Evolutionary conservation across 1,140 invertebrate genomes (phyloP).

Genomic region (Drosophila trapezifrons): DNA sequence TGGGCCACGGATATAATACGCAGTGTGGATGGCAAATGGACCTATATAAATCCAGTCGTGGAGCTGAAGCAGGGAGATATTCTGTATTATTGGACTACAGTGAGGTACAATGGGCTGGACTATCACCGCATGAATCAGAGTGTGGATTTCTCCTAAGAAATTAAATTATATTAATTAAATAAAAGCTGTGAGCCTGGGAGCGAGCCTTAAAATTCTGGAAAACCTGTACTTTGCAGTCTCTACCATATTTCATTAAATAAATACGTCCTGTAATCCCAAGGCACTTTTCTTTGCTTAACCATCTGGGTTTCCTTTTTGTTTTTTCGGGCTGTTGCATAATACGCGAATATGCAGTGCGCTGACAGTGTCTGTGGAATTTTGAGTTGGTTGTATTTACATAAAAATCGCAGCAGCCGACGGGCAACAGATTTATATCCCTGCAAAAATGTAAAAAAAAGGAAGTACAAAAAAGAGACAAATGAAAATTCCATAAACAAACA

Average conservation of each 20-base stretch:
- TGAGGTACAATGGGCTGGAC: neutral
- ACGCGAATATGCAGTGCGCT: slow-evolving; percentile 20
- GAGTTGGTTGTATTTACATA: slow-evolving; percentile 36
- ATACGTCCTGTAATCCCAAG: neutral
- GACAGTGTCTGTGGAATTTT: slow-evolving; percentile 5
- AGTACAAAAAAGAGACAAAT: slow-evolving; percentile 23
- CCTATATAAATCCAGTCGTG: neutral
- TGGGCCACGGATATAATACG: slow-evolving; percentile 2
- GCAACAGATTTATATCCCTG: slow-evolving; percentile 42
- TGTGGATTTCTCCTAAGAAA: neutral
- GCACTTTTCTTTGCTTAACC: neutral
- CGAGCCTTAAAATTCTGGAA: too few species aligned
- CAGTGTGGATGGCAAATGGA: neutral
- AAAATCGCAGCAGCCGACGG: slow-evolving; percentile 29
- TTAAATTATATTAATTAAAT: neutral
- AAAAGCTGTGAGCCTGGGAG: neutral
- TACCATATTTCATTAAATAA: slow-evolving; percentile 1
- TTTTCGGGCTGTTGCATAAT: slow-evolving; percentile 4
- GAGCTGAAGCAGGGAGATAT: neutral
- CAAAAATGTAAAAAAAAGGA: neutral
- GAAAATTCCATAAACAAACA: slow-evolving; percentile 64
- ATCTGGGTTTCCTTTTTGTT: slow-evolving; percentile 5
- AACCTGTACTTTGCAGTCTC: too few species aligned
- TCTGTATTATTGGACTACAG: slow-evolving; percentile 4
- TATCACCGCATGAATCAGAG: slow-evolving; percentile 2